Conservation (phyloP, 2,888 invertebrate species). For the Drosophila atroscutellata region DNA sequence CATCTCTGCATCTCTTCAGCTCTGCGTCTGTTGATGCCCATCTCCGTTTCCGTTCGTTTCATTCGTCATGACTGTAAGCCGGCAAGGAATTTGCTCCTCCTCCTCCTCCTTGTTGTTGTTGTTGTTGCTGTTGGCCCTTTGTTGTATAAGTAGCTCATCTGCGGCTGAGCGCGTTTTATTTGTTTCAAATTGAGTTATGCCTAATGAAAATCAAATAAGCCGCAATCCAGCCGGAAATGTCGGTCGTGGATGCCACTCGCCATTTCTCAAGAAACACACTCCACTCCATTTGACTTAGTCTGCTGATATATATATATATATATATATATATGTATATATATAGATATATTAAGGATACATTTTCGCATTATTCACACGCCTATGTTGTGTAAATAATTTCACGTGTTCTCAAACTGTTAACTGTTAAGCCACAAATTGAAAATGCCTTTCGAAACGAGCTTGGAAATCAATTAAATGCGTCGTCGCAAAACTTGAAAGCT, state of each 20-base stretch:
- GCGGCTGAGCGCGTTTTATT: conserved; percentile 77
- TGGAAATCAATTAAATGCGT: conserved; percentile 58
- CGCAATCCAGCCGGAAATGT: conserved; percentile 76
- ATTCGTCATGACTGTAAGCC: conserved; percentile 59
- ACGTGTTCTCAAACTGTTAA: conserved; percentile 25
- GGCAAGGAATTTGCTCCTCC: conserved; percentile 26
- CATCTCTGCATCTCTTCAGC: background rate
- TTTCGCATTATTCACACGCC: conserved; percentile 52
- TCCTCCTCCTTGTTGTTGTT: conserved; percentile 16
- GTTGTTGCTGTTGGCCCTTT: conserved; percentile 46
- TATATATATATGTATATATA: background rate
- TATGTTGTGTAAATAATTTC: conserved; percentile 45
- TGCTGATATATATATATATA: conserved; percentile 1
- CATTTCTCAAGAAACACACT: conserved; percentile 1
- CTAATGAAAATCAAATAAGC: conserved; percentile 83
- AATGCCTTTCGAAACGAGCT: conserved; percentile 32
- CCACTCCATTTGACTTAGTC: conserved; percentile 35
- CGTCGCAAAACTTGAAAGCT: conserved; percentile 15
- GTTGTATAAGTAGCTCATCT: conserved; percentile 76
- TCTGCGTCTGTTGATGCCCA: conserved; percentile 14
- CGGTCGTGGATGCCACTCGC: conserved; percentile 28
- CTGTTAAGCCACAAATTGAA: conserved; percentile 28
- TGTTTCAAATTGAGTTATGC: conserved; percentile 82
- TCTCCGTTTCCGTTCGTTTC: conserved; percentile 68
- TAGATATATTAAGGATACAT: conserved; percentile 27